Conservation (phyloP, 1,140 invertebrate genomes). For the Drosophila sp. region DNA sequence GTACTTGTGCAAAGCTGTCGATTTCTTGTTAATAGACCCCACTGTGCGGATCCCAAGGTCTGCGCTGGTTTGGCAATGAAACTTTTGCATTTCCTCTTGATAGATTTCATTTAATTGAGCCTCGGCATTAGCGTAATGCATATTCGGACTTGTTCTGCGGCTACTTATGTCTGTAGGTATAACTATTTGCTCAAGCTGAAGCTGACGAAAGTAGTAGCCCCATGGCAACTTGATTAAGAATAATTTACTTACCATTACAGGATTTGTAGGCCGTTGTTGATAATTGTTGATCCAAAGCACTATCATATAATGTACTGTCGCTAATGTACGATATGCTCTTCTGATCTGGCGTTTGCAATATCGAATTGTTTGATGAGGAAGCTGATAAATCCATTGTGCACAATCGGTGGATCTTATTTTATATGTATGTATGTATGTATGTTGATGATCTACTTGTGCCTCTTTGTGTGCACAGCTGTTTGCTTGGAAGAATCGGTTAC, state of each 20-base stretch:
- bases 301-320: conserved; percentile 70
- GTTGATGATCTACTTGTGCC: conserved; percentile 5
- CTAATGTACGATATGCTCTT: conserved; percentile 48
- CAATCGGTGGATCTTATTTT: conserved; percentile 33
- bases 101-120: neutral
- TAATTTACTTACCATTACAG: conserved; percentile 68
- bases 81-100: neutral
- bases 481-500: conserved; percentile 74
- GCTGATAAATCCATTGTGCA: conserved; percentile 64
- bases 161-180: neutral
- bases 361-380: conserved; percentile 59
- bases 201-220: neutral
- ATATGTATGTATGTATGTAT: neutral
- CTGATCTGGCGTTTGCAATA: conserved; percentile 48
- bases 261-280: conserved; percentile 69
- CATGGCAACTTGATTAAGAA: conserved; percentile 8
- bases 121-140: neutral
- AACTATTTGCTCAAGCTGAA: conserved; percentile 2
- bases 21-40: neutral
- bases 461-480: conserved; percentile 50
- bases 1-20: neutral
- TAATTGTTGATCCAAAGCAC: conserved; percentile 72
- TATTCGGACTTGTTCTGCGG: neutral
- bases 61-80: neutral
- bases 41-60: neutral